Evolutionary conservation across 2,888 invertebrate genomes (phyloP), one percentile per base, ranked within the genome.

Genomic region (Phalangium opilio): DNA sequence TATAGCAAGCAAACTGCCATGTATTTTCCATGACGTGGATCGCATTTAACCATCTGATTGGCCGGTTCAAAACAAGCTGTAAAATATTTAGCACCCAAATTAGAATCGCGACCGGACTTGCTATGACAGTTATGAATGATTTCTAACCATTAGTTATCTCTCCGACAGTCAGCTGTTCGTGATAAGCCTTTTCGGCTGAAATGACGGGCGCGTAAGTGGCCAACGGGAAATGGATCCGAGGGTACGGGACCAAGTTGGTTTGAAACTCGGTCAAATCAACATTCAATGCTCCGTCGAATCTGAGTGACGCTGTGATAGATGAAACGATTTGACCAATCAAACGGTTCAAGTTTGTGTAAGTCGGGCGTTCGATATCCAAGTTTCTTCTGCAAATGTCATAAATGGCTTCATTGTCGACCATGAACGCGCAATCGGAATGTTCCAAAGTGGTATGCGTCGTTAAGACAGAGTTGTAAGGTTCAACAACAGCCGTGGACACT

Each of bases 321-420:
- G 64, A 64, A 7, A 67, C 64, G 51, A 73, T 68, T 57, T 71
- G 70, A 33, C 68, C 69, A 52, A 73, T 70, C 35, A 73, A 61
- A 42, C 72, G 61, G 54, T 73, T 73, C 50, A 73, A 82, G 83
- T 71, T 93, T 78, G 68, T 89, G 77, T 95, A 95, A 17, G 90
- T 89, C 17, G 93, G 93, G 56, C 91, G 77, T 64, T 89, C 90
- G 62, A 91, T 90, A 70, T 90, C 90, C 65, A 95, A 71, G 69
- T 93, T 93, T 58, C 89, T 80, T 62, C 89, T 78, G 75, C 91
- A 93, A 50, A 71, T 69, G 55, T 73, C 71, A 55, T 73, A 69
- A 55, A 73, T 72, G 44, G 72, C 72, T 57, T 72, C 71, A 53
- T 71, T 71, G 59, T 71, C 72, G 18, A 68, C 72, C 69, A 73